Percentiles rank a stretch among this genome's conserved stretches.
phyloP scores from a whole-genome alignment of 2,797 vertebrate genomes.

The Ambastaia sidthimunki region DNA sequence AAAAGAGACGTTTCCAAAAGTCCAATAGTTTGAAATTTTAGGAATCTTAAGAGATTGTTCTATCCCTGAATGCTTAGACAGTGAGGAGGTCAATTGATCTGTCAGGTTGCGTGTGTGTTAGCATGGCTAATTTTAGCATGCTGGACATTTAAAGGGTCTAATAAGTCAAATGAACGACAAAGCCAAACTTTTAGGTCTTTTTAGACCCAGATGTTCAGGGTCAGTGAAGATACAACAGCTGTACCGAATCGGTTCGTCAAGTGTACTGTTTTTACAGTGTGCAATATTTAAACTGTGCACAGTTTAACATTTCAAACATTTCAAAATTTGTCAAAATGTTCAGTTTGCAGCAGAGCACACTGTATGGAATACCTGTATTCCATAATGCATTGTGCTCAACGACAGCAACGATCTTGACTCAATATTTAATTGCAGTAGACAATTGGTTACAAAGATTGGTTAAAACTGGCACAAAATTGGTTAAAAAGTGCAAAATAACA shows the following conservation, averaged over 20 bases:
- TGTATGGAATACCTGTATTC: conserved; percentile 12
- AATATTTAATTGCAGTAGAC: not conserved
- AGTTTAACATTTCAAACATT: not conserved
- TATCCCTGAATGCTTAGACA: not conserved
- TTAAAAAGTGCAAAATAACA: not conserved
- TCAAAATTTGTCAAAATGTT: not conserved
- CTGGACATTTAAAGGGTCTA: not conserved
- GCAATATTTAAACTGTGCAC: not conserved
- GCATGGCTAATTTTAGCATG: not conserved
- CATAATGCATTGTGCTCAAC: not conserved
- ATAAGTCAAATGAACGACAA: not conserved
- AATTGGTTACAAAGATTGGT: too few relatives aligned
- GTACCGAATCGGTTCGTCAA: not conserved
- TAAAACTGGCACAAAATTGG: not conserved
- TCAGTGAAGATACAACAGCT: conserved; percentile 12
- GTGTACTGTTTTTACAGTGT: not conserved
- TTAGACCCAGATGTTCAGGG: conserved; percentile 5
- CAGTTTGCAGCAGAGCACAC: not conserved
- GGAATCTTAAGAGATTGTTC: not conserved
- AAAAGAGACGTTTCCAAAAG: conserved; percentile 28
- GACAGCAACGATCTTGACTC: not conserved
- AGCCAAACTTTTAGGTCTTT: not conserved
- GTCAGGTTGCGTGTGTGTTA: not conserved
- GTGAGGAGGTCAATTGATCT: not conserved
- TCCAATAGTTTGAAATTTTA: not conserved